Conservation (phyloP, 2,797 vertebrate species). For the Triplophysa yarkandensis region DNA sequence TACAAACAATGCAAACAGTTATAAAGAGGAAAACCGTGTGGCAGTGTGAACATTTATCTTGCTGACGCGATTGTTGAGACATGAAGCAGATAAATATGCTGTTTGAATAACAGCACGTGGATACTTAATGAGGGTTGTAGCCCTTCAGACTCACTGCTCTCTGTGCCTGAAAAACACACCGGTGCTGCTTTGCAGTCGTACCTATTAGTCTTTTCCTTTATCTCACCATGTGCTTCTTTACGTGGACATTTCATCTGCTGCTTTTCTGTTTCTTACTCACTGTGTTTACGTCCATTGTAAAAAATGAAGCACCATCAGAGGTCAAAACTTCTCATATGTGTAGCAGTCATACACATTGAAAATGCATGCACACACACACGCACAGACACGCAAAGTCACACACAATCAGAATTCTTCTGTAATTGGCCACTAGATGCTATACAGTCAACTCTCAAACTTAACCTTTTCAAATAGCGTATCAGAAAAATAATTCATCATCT, state of each 20-base stretch:
- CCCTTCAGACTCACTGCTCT: conserved; percentile 20
- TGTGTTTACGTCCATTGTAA: conserved; percentile 34
- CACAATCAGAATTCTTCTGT: not conserved
- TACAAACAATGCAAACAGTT: conserved; percentile 4
- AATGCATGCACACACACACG: conserved; percentile 9
- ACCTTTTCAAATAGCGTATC: not conserved
- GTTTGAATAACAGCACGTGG: not conserved
- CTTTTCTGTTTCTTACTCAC: conserved; percentile 13
- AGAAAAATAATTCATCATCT: conserved; percentile 10
- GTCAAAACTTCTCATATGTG: conserved; percentile 54
- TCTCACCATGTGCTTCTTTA: conserved; percentile 1
- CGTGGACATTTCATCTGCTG: conserved; percentile 5
- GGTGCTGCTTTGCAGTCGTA: conserved; percentile 33
- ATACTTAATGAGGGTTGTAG: not conserved
- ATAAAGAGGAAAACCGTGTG: conserved; percentile 1
- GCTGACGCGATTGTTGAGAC: not conserved
- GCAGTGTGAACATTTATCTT: conserved; percentile 11
- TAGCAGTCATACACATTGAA: conserved; percentile 38
- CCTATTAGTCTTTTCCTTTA: not conserved
- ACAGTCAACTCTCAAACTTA: not conserved
- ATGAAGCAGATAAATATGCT: conserved; percentile 17
- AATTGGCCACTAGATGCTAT: not conserved
- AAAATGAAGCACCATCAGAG: conserved; percentile 25
- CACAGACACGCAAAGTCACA: not conserved
- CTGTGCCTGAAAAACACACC: conserved; percentile 40